These are phyloP conservation scores for Oeneis ivallda DNA, from an alignment of 2,888 invertebrate species.

Conservation along the genomic window DNA sequence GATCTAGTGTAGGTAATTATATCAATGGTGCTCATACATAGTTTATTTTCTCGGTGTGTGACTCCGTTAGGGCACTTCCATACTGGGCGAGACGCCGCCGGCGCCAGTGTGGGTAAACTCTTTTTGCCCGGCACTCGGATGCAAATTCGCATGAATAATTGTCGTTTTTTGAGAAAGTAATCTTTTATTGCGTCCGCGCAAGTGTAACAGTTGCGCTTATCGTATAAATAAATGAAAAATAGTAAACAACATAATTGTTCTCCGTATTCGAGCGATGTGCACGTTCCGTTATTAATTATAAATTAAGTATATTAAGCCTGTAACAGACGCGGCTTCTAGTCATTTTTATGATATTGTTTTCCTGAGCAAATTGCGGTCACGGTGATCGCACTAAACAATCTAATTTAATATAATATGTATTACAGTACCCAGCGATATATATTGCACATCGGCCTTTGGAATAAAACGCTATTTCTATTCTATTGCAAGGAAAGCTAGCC, in stretches of 20 bases:
- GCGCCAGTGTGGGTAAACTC: conserved; percentile 36
- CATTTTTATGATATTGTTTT: too few species aligned
- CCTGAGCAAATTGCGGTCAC: too few species aligned
- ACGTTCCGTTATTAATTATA: conserved; percentile 1
- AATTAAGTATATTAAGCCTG: too few species aligned
- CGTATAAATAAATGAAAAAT: conserved; percentile 29
- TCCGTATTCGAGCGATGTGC: neutral
- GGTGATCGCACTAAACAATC: too few species aligned
- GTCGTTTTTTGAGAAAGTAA: conserved; percentile 32
- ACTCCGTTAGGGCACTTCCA: conserved; percentile 40
- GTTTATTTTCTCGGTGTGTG: conserved; percentile 36
- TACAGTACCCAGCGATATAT: too few species aligned
- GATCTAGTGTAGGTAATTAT: neutral
- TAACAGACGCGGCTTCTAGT: neutral
- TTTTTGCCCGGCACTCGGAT: conserved; percentile 29
- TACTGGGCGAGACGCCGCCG: conserved; percentile 37
- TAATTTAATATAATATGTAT: too few species aligned
- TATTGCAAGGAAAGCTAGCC: too few species aligned
- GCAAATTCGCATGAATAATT: conserved; percentile 31
- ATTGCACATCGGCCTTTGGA: too few species aligned
- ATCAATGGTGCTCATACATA: conserved; percentile 31
- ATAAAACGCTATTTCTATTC: too few species aligned
- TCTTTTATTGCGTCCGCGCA: conserved; percentile 28
- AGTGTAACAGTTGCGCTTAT: conserved; percentile 30
- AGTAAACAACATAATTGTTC: conserved; percentile 26